Conservation (phyloP, 2,113 vertebrate genomes). For the Gorilla gorilla region DNA sequence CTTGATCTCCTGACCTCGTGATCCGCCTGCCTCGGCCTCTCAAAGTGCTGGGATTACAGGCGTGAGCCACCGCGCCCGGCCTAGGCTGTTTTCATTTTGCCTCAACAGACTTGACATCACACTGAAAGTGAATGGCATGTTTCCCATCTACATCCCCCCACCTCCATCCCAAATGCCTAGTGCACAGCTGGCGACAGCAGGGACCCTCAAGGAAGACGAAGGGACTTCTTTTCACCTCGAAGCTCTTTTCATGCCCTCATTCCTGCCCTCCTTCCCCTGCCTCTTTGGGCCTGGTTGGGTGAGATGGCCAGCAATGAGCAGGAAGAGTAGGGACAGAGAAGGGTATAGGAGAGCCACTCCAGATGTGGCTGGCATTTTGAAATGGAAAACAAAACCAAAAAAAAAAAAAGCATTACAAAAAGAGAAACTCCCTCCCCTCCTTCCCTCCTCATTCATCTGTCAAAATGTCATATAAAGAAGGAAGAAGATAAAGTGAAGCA, state of each 20-base stretch:
- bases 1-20: no score
- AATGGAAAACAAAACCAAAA: not conserved
- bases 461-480: not conserved
- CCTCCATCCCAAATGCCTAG: not conserved
- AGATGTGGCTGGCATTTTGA: not conserved
- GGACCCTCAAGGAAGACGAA: not conserved
- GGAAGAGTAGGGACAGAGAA: not conserved
- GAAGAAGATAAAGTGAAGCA: not conserved
- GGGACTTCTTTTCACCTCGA: not conserved
- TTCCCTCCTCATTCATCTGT: not conserved
- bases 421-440: not conserved
- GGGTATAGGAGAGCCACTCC: not conserved
- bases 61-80: no score
- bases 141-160: not conserved
- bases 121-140: not conserved
- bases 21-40: no score
- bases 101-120: not conserved
- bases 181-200: not conserved
- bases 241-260: not conserved
- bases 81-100: not conserved
- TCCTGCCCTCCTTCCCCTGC: not conserved
- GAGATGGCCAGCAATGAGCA: not conserved
- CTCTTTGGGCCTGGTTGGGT: not conserved
- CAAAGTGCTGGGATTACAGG: no score
- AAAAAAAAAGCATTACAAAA: not conserved